Evolutionary conservation across 2,797 vertebrate genomes (phyloP), one percentile per base, ranked within the genome.

Genomic region (Gouania willdenowi): DNA sequence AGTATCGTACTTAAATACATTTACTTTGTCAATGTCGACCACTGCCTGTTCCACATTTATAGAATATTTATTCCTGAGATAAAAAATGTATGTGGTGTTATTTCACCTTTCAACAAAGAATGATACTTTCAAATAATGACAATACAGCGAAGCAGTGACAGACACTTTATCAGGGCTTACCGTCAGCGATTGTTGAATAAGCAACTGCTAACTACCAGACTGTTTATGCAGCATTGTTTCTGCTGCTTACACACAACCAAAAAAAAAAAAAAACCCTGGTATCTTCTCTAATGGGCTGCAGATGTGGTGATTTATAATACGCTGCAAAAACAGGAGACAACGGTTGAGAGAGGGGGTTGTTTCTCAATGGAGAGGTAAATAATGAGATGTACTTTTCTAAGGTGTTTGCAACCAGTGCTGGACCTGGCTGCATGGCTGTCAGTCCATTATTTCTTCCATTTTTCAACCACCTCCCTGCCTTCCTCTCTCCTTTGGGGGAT

Each of bases 311-410:
- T 77, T 77, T 73, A 73, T 41, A 73, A 67, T 51, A 45, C 64
- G 42, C 60, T 54, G 63, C 36, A 51, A 41, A 42, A 50, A 42
- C 26, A 28, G 26, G 49, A 39, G 53, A 60, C 52, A 55, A 54
- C 48, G 50, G 56, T 29, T 15, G 50, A 33, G 33, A 23, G 44
- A 26, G 34, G 16, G 38, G 36, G 38, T 44, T 31, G 18, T 42
- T 70, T 58, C 52, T 69, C 62, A 39, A 31, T 56, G 35, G 59
- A 68, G 69, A 73, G 40, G 46, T 41, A 68, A 71, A 82, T 83
- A 86, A 86, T 83, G 76, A 84, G 76, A 46, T 18, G 40, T 74
- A 68, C 67, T 66, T 26, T 66, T 79, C 63, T 52, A 66, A 65
- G 47, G 53, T 69, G 40, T 46, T 38, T 38, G 32, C 62, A 54